Evolutionary conservation across 2,113 vertebrate species (phyloP).

Genomic region (Corythornis madagascariensis): DNA sequence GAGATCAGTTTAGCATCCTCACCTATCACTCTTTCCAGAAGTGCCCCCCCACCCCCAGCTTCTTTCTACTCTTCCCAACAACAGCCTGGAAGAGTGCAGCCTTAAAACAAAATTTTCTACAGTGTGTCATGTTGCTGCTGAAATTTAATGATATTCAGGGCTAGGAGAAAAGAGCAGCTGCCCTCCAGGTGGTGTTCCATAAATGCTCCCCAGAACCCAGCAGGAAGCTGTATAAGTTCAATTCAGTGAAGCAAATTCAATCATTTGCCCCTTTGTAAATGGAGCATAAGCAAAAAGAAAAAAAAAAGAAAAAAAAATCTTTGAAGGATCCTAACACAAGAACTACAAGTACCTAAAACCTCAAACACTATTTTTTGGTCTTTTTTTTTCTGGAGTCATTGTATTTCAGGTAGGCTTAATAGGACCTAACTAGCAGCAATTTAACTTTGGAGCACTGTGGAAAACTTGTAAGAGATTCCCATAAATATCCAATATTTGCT

Average conservation of each 20-base stretch:
- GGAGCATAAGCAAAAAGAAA: conserved; percentile 3
- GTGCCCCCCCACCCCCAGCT: rapidly evolving
- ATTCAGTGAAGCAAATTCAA: conserved; percentile 70
- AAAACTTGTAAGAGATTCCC: not conserved
- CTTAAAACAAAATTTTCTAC: conserved; percentile 53
- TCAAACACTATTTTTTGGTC: not conserved
- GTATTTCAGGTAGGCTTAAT: not conserved
- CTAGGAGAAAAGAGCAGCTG: conserved; percentile 71
- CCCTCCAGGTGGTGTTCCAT: conserved; percentile 70
- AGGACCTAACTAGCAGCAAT: not conserved
- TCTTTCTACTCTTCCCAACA: not conserved
- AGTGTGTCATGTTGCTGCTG: conserved; percentile 46
- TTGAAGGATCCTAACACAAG: conserved; percentile 15
- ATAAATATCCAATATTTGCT: not conserved
- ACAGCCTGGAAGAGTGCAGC: not conserved
- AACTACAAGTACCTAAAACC: not conserved
- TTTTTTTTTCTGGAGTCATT: not conserved
- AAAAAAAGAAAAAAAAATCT: not conserved
- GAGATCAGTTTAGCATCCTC: not conserved
- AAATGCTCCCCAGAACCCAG: conserved; percentile 65
- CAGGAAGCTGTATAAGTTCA: conserved; percentile 68
- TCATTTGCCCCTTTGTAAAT: conserved; percentile 73
- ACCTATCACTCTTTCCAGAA: not conserved
- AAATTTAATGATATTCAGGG: conserved; percentile 73
- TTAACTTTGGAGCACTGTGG: not conserved